phyloP scores from a whole-genome alignment of 2,888 invertebrate species.

The Napeogenes inachia region DNA sequence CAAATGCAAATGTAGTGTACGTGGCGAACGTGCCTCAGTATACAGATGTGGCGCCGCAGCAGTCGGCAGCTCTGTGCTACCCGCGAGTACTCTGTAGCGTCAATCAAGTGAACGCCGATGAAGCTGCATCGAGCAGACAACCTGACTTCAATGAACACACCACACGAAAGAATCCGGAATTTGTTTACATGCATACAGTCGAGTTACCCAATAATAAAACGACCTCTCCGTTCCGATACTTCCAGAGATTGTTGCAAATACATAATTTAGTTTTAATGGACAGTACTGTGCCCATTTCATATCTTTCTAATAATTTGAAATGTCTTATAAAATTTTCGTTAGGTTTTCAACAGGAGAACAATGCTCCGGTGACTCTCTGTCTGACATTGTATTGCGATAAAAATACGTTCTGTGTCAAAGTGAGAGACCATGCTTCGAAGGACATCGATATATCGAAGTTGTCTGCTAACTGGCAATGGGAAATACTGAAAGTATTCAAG shows the following conservation, averaged over 20 bases:
- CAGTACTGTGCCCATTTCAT: conserved; percentile 29
- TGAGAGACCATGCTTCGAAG: conserved; percentile 43
- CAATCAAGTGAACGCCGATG: neutral
- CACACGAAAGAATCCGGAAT: conserved; percentile 27
- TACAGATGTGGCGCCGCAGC: neutral
- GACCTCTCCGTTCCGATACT: conserved; percentile 53
- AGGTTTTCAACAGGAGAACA: conserved; percentile 48
- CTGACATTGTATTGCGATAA: conserved; percentile 44
- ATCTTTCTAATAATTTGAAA: conserved; percentile 32
- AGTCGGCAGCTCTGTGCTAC: neutral
- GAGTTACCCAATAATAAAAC: conserved; percentile 60
- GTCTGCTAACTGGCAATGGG: conserved; percentile 67
- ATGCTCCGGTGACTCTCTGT: conserved; percentile 45
- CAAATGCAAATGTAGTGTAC: neutral
- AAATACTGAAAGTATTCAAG: conserved; percentile 55
- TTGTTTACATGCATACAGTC: conserved; percentile 48
- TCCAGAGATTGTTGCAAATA: conserved; percentile 47
- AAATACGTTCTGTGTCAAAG: conserved; percentile 50
- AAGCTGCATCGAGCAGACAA: neutral
- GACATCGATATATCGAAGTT: conserved; percentile 47
- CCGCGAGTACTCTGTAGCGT: neutral
- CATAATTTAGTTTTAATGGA: conserved; percentile 50
- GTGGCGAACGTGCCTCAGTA: neutral
- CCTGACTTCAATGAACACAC: neutral
- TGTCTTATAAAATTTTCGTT: conserved; percentile 60